A percentile compares a stretch with the other conserved stretches of the same genome.
These are phyloP conservation scores for Pristionchus mayeri DNA, from an alignment of 2,888 invertebrate genomes.

Conservation along the genomic window DNA sequence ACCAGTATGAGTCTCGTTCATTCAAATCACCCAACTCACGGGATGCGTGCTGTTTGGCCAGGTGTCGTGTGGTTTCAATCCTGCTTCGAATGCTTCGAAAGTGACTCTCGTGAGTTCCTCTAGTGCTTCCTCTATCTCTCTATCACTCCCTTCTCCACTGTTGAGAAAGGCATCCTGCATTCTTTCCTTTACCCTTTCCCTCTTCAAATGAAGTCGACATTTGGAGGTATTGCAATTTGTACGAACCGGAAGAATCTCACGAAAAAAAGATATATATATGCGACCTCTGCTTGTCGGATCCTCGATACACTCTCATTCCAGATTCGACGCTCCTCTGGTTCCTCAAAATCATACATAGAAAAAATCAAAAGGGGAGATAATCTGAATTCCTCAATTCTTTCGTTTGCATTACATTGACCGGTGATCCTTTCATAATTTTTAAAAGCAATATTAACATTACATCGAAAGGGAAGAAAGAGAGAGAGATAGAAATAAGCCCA, in stretches of 20 bases:
- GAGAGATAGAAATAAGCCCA: too few relatives aligned
- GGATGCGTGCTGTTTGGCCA: not conserved
- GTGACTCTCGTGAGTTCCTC: not conserved
- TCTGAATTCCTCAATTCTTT: not conserved
- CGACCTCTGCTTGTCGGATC: not conserved
- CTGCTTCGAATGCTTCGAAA: slow-evolving; percentile 23
- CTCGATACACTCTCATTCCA: slow-evolving; percentile 26
- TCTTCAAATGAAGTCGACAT: not conserved
- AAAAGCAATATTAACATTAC: not conserved
- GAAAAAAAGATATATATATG: not conserved
- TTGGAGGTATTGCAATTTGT: not conserved
- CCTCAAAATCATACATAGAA: not conserved
- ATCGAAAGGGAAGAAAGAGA: too few relatives aligned
- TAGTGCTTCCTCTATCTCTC: not conserved
- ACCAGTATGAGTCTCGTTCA: not conserved
- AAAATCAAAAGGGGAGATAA: not conserved
- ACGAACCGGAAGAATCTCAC: not conserved
- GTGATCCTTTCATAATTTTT: too few relatives aligned
- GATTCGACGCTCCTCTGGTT: slow-evolving; percentile 13
- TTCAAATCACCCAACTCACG: not conserved
- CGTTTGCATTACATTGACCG: too few relatives aligned
- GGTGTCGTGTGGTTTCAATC: slow-evolving; percentile 32
- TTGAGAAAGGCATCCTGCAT: not conserved
- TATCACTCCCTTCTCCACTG: not conserved
- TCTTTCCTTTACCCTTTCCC: too few relatives aligned